phyloP scores from a whole-genome alignment of 2,797 vertebrate genomes.

The Danionella dracula region DNA sequence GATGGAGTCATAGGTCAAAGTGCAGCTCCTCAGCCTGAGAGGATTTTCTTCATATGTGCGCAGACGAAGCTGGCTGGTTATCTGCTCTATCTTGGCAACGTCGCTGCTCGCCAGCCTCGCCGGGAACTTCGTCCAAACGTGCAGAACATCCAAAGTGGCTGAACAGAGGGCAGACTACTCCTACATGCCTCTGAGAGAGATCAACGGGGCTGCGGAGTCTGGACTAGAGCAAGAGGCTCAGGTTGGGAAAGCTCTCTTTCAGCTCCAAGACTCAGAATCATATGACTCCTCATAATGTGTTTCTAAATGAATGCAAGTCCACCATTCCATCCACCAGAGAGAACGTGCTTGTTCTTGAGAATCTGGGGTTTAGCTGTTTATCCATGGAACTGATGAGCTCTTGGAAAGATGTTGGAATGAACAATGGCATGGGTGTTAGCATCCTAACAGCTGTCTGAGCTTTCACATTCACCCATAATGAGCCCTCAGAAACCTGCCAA shows the following conservation, averaged over 20 bases:
- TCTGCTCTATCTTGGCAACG: slow-evolving; percentile 48
- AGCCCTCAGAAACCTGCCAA: not conserved
- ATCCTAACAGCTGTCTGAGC: slow-evolving; percentile 1
- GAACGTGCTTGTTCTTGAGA: not conserved
- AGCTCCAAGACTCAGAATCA: slow-evolving; percentile 51
- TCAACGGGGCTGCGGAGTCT: slow-evolving; percentile 37
- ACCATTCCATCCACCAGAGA: not conserved
- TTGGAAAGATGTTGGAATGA: not conserved
- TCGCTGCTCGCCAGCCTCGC: slow-evolving; percentile 57
- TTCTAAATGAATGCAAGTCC: not conserved
- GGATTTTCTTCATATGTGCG: slow-evolving; percentile 29
- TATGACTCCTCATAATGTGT: slow-evolving; percentile 50
- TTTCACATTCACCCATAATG: not conserved
- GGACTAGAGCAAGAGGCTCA: not conserved
- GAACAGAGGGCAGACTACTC: slow-evolving; percentile 46
- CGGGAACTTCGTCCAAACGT: slow-evolving; percentile 48
- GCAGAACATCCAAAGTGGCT: slow-evolving; percentile 11
- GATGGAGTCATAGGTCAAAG: slow-evolving; percentile 12
- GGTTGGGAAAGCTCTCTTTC: not conserved
- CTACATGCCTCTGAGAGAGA: slow-evolving; percentile 58
- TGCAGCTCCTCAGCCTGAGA: slow-evolving; percentile 1
- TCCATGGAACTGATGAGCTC: not conserved
- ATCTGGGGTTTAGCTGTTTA: slow-evolving; percentile 9
- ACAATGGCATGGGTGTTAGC: slow-evolving; percentile 5
- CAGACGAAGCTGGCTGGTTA: slow-evolving; percentile 61